phyloP scores from a whole-genome alignment of 2,113 vertebrate genomes.

The Lathamus discolor region DNA sequence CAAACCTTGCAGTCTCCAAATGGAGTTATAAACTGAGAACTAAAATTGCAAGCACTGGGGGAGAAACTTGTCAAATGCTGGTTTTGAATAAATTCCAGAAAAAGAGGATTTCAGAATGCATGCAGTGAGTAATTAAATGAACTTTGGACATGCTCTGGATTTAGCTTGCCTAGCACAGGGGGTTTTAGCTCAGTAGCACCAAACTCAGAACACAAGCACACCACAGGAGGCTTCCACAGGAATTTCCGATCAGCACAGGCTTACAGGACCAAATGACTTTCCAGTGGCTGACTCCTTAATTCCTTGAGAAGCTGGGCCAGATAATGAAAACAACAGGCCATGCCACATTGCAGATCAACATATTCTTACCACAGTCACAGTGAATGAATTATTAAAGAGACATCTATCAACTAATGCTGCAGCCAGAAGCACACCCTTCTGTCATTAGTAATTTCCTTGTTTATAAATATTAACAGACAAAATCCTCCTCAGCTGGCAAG shows the following conservation, averaged over 20 bases:
- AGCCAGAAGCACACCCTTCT: neutral
- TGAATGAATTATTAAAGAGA: neutral
- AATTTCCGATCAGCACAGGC: neutral
- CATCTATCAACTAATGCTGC: neutral
- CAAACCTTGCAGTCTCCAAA: neutral
- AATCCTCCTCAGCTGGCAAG: neutral
- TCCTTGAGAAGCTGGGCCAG: neutral
- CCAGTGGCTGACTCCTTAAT: neutral
- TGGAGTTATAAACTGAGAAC: neutral
- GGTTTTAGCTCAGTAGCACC: neutral
- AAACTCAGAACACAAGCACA: neutral
- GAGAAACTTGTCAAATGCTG: neutral
- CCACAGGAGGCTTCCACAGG: neutral
- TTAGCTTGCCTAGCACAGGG: neutral
- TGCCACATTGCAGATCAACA: neutral
- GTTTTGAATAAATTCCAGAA: neutral
- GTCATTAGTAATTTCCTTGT: neutral
- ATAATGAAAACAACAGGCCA: neutral
- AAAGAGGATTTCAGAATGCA: neutral
- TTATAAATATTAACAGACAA: neutral
- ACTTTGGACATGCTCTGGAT: neutral
- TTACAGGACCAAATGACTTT: neutral
- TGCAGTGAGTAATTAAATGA: neutral
- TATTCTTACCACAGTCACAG: neutral
- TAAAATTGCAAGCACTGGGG: neutral